A percentile compares a stretch with the other conserved stretches of the same genome.
Evolutionary conservation across 2,113 vertebrate genomes (phyloP).

Genomic region (Cheilinus undulatus): DNA sequence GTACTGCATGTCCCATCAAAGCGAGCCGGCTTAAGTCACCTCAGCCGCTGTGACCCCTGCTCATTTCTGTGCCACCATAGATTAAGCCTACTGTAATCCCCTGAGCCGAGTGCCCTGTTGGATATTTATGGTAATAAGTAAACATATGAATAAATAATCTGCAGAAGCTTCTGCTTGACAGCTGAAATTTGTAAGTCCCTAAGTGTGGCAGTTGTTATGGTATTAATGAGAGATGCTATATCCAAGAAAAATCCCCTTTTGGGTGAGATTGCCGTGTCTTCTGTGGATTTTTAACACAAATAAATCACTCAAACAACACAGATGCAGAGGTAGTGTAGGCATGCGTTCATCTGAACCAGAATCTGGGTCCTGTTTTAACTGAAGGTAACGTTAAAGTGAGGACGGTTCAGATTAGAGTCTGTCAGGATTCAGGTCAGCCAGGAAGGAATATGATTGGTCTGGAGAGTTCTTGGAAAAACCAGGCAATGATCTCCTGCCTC

Average conservation of each 20-base stretch:
- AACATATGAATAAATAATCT: constrained; percentile 82
- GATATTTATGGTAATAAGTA: constrained; percentile 80
- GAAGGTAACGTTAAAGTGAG: constrained; percentile 1
- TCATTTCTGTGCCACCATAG: constrained; percentile 80
- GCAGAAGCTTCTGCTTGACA: constrained; percentile 64
- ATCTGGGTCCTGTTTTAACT: background rate
- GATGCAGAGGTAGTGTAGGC: background rate
- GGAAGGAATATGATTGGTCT: constrained; percentile 61
- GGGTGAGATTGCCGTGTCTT: constrained; percentile 9
- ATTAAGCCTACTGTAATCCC: constrained; percentile 80
- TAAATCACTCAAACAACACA: background rate
- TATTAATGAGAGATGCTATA: constrained; percentile 55
- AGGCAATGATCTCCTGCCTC: constrained; percentile 64
- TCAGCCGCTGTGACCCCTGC: constrained; percentile 76
- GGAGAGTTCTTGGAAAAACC: constrained; percentile 73
- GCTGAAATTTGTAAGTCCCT: constrained; percentile 63
- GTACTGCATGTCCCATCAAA: constrained; percentile 69
- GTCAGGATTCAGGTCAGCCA: constrained; percentile 70
- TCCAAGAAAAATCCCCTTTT: constrained; percentile 57
- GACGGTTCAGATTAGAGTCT: constrained; percentile 37
- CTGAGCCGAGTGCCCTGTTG: constrained; percentile 67
- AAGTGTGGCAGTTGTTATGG: constrained; percentile 56
- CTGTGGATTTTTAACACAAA: background rate
- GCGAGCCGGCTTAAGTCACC: constrained; percentile 77
- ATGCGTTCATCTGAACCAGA: background rate